Evolutionary conservation across 2,888 invertebrate species (phyloP).

Genomic region (Callinectes sapidus): DNA sequence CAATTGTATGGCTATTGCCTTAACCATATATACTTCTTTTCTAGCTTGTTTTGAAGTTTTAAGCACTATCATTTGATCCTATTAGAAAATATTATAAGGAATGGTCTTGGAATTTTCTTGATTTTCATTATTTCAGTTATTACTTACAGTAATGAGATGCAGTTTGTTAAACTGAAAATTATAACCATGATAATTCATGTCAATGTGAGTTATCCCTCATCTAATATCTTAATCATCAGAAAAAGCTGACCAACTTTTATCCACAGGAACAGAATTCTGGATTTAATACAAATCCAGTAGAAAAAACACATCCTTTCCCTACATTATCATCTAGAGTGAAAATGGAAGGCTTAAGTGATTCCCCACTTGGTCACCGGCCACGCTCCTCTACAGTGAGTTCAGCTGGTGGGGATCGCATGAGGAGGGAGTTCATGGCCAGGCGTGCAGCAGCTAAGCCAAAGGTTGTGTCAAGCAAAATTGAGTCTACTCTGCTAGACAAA

Average conservation of each 20-base stretch:
- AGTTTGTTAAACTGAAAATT: not conserved
- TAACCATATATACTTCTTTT: not conserved
- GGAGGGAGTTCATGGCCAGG: conserved; percentile 65
- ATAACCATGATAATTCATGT: not conserved
- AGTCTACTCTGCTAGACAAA: not conserved
- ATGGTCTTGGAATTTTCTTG: not conserved
- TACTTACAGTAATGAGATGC: not conserved
- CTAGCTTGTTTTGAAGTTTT: not conserved
- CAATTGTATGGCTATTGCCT: not conserved
- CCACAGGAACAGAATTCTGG: conserved; percentile 19
- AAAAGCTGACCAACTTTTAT: not conserved
- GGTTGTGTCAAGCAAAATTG: conserved; percentile 13
- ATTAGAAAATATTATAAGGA: not conserved
- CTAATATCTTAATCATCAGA: not conserved
- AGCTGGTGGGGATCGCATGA: conserved; percentile 69
- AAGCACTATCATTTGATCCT: not conserved
- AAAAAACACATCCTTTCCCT: not conserved
- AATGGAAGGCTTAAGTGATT: conserved; percentile 70
- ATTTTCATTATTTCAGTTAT: not conserved
- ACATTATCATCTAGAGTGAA: conserved; percentile 37
- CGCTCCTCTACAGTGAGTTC: conserved; percentile 69
- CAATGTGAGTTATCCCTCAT: not conserved
- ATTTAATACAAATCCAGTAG: conserved; percentile 3
- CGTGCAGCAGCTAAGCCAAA: conserved; percentile 65
- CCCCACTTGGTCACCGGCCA: conserved; percentile 66